Evolutionary conservation across 2,888 invertebrate genomes (phyloP), one percentile per base, ranked within the genome.

Genomic region (Phlogophora meticulosa): DNA sequence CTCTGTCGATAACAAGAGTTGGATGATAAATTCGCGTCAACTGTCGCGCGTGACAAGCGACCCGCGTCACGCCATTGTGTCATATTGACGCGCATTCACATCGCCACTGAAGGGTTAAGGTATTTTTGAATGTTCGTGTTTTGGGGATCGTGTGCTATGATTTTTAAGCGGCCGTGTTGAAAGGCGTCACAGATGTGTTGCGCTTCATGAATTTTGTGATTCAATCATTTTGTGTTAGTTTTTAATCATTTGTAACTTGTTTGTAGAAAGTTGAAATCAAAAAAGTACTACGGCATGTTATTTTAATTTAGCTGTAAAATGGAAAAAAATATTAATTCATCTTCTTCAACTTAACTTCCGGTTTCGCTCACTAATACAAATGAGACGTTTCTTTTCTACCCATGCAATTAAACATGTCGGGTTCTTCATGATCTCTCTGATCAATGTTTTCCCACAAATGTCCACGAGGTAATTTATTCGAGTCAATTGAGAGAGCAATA

Each of bases 11-110:
- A 88, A 85, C 90, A 87, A 87, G 88, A 83, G 80, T 76, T 81
- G 81, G 78, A 88, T 90, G 90, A 91, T 90, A 88, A 89, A 91
- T 90, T 82, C 83, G 79, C 86, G 86, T 86, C 88, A 84, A 72
- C 68, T 72, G 75, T 76, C 72, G 57, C 72, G 74, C 78, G 79
- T 71, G 80, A 73, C 78, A 67, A 85, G 82, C 78, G 87, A 91
- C 89, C 88, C 88, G 80, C 85, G 90, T 91, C 91, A 90, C 79
- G 72, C 78, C 75, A 81, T 85, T 87, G 89, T 90, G 76, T 77
- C 89, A 86, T 85, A 85, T 82, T 87, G 90, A 87, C 85, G 80
- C 79, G 73, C 72, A 70, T 75, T 72, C 67, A 76, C 75, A 67
- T 70, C 77, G 63, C 67, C 79, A 22, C 57, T 69, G 82, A 85